Evolutionary conservation across 2,888 invertebrate genomes (phyloP), one percentile per base, ranked within the genome.

Genomic region (Oasisia sp.): DNA sequence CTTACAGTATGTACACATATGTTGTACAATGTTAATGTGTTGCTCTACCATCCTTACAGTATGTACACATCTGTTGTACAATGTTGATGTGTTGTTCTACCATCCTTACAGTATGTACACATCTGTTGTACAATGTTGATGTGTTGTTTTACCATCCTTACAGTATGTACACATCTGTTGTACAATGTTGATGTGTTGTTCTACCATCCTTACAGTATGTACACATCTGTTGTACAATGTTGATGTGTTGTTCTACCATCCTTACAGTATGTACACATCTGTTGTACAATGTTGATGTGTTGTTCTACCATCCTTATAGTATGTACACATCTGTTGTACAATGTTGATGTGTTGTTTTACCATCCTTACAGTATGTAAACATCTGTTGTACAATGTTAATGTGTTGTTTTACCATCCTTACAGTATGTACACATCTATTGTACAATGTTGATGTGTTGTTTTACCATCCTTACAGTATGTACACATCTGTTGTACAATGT

Each of bases 81-180:
- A 19, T 56, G 56, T 9, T 56, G 11, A 56, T 56, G 56, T 56
- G 19, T 74, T 7, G 19, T 19, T 19, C 27, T 19, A n/a, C 7
- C 3, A 3, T 4, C 27, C 19, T 74, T 1, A 27, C 91, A 93
- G 93, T 92, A 93, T 93, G 93, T n/a, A n/a, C 56, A 56, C 19
- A 9, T 56, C 56, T 56, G 56, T 56, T 19, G 19, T 19, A 9
- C 4, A 56, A 19, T 56, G 56, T 9, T 56, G 11, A 56, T 56
- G 56, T 56, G 19, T 74, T 7, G 19, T 19, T 19, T 74, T 19
- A n/a, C 7, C 3, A 3, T 4, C 27, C 19, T 74, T 1, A 27
- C 91, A 93, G 93, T 92, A 93, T 93, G 93, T n/a, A n/a, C 56
- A 56, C 19, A 9, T 56, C 56, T 56, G 56, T 56, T 19, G 19